phyloP scores from a whole-genome alignment of 1,140 invertebrate genomes.

The Drosophila seguyi region DNA sequence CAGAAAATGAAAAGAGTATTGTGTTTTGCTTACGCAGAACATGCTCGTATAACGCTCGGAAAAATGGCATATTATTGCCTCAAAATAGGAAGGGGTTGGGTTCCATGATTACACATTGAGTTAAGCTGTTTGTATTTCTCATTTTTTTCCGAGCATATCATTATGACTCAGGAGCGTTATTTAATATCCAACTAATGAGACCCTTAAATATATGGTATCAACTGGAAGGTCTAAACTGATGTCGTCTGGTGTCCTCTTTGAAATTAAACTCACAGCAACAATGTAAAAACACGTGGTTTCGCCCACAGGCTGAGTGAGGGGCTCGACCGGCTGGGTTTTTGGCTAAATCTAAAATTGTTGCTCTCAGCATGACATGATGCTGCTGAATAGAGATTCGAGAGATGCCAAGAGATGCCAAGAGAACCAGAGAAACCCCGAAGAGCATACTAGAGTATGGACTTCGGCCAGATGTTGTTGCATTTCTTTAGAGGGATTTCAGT shows the following conservation, averaged over 20 bases:
- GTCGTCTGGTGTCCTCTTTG: background rate
- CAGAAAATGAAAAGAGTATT: conserved; percentile 19
- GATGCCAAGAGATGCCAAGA: conserved; percentile 7
- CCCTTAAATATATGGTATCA: conserved; percentile 10
- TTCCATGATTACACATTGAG: background rate
- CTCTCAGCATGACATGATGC: conserved; percentile 20
- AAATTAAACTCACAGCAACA: conserved; percentile 10
- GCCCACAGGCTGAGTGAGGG: conserved; percentile 26
- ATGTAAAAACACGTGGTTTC: conserved; percentile 55
- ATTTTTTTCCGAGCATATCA: background rate
- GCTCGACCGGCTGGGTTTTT: conserved; percentile 53
- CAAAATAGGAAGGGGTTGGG: background rate
- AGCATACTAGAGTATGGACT: conserved; percentile 14
- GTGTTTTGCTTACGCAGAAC: conserved; percentile 24
- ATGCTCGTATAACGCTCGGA: background rate
- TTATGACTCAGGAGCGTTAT: conserved; percentile 16
- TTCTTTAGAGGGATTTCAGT: conserved; percentile 7
- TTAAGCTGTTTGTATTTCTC: background rate
- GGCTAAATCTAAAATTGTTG: background rate
- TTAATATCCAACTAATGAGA: conserved; percentile 7
- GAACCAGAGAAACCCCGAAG: conserved; percentile 3
- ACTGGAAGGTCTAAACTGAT: background rate
- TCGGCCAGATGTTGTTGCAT: conserved; percentile 22
- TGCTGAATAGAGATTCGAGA: conserved; percentile 35
- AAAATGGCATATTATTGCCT: conserved; percentile 14